A percentile compares a stretch with the other conserved stretches of the same genome.
Evolutionary conservation across 2,888 invertebrate species (phyloP).

Genomic region (Trachelus troglodyta): DNA sequence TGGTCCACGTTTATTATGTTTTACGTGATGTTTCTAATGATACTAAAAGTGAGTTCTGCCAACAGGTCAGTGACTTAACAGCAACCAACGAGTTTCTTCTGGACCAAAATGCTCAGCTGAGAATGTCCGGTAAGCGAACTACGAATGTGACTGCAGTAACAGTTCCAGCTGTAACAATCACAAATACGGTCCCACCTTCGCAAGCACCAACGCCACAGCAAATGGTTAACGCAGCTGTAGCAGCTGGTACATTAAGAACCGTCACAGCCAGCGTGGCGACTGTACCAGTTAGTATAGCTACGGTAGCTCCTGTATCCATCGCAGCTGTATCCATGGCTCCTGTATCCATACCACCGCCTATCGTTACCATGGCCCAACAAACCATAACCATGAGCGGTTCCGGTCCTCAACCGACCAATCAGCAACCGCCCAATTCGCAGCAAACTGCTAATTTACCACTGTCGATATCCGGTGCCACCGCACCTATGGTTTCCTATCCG

Average conservation of each 20-base stretch:
- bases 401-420: slow-evolving; percentile 59
- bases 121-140: slow-evolving; percentile 72
- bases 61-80: slow-evolving; percentile 74
- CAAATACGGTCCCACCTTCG: slow-evolving; percentile 69
- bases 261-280: slow-evolving; percentile 73
- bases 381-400: slow-evolving; percentile 63
- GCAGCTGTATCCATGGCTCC: slow-evolving; percentile 70
- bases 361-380: slow-evolving; percentile 72
- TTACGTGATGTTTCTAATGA: not conserved
- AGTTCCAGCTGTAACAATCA: slow-evolving; percentile 73
- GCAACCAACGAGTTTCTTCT: slow-evolving; percentile 83
- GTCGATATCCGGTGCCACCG: slow-evolving; percentile 72
- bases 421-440: slow-evolving; percentile 65
- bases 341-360: slow-evolving; percentile 70
- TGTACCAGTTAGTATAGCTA: slow-evolving; percentile 73
- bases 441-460: slow-evolving; percentile 66
- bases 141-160: slow-evolving; percentile 70
- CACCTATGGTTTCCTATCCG: slow-evolving; percentile 75
- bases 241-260: slow-evolving; percentile 67
- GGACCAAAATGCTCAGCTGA: slow-evolving; percentile 80
- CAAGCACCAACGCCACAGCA: slow-evolving; percentile 68
- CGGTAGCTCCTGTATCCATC: slow-evolving; percentile 73
- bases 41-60: not conserved
- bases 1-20: not conserved
- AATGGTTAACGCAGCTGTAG: slow-evolving; percentile 65